A percentile compares a stretch with the other conserved stretches of the same genome.
These are phyloP conservation scores for Puffinus mauretanicus DNA, from an alignment of 2,113 vertebrate genomes.

Conservation along the genomic window DNA sequence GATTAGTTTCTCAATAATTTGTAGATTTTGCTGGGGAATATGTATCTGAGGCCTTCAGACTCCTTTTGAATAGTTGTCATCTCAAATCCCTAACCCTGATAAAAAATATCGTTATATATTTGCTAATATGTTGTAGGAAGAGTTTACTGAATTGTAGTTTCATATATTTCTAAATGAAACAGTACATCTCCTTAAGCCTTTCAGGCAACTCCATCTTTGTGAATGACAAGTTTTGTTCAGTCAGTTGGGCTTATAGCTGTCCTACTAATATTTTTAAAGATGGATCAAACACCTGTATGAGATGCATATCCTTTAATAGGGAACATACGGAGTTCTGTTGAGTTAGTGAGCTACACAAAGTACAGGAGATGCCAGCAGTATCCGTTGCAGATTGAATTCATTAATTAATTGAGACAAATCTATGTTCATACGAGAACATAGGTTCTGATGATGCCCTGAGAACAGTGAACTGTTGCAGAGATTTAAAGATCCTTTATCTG, in stretches of 20 bases:
- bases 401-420: not conserved
- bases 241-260: not conserved
- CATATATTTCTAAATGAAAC: not conserved
- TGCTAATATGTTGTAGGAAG: not conserved
- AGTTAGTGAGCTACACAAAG: not conserved
- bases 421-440: accelerated
- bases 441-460: not conserved
- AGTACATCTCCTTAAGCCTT: not conserved
- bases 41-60: not conserved
- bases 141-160: not conserved
- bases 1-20: not conserved
- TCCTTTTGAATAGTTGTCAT: not conserved
- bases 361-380: not conserved
- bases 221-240: not conserved
- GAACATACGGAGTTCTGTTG: not conserved
- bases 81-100: not conserved
- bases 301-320: accelerated
- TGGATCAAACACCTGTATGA: not conserved
- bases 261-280: not conserved
- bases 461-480: not conserved
- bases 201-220: not conserved
- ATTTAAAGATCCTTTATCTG: not conserved
- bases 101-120: not conserved
- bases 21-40: not conserved
- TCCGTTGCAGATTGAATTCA: not conserved